Base-by-base conservation (phyloP, 1,140 invertebrate species). In the Brachionus rubens region DNA sequence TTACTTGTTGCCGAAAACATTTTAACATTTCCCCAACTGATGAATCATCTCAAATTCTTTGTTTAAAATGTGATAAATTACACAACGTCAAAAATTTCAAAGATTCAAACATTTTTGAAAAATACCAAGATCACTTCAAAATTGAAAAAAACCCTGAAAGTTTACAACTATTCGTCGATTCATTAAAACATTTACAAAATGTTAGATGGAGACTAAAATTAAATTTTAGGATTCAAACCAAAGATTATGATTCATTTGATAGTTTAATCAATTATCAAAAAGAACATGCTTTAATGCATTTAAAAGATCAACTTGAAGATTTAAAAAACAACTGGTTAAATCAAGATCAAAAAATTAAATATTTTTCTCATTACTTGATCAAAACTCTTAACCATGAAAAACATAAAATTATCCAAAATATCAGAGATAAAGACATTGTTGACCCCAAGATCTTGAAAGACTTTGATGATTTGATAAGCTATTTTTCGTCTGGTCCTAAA, bases 371-470 rank as follows among this genome's bases (percentile, higher is more conserved):
- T 19, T 33, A n/a, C 36, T 59, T 59, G 28, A 59, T 59, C n/a
- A 59, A 59, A 33, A n/a, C 36, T 59, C 36, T 59, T 14, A 28
- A 59, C 6, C 16, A 59, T 19, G 54, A 59, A 59, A 33, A 59
- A 33, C 14, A 59, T 16, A 14, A 14, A 59, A n/a, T 33, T 36
- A 36, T 28, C 19, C 16, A 59, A 19, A 36, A 59, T 36, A 59
- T 59, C 0, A 33, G 36, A 36, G 19, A n/a, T 33, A 59, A 59
- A 16, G n/a, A 59, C 33, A 59, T 59, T 33, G n/a, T 40, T 7
- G 30, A 59, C 10, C 54, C 54, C 14, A 14, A 19, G 36, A 19
- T 59, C n/a, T 33, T 33, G 3, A 59, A 36, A 59, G n/a, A 59
- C 33, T 59, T 59, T 36, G 54, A 59, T 40, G n/a, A 59, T 36